These are phyloP conservation scores for Lordiphosa stackelbergi DNA, from an alignment of 1,140 invertebrate species.

Conservation along the genomic window DNA sequence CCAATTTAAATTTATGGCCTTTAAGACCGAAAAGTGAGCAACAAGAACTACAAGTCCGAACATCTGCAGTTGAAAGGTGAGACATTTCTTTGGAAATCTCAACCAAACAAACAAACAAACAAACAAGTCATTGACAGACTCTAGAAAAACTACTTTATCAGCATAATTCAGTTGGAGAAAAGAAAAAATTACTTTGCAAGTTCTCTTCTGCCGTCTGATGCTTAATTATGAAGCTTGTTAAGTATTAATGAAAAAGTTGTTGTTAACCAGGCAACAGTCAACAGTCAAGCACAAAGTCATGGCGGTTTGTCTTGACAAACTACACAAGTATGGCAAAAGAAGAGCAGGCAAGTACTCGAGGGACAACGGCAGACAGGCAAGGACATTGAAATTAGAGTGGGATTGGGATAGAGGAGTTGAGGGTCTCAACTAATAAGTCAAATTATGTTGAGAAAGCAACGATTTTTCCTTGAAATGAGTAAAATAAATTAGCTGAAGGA, in stretches of 20 bases:
- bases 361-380: too few relatives aligned
- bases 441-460: constrained; percentile 4
- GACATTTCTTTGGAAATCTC: constrained; percentile 39
- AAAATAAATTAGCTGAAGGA: not conserved
- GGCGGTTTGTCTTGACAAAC: constrained; percentile 1
- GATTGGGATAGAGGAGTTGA: not conserved
- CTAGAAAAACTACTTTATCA: constrained; percentile 51
- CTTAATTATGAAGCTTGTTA: constrained; percentile 75
- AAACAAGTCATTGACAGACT: constrained; percentile 61
- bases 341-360: not conserved
- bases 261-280: constrained; percentile 58
- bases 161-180: constrained; percentile 33
- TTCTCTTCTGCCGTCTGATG: constrained; percentile 28
- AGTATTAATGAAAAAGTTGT: constrained; percentile 75
- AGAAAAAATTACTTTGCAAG: not conserved
- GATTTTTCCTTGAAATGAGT: constrained; percentile 9
- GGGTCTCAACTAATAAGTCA: constrained; percentile 8
- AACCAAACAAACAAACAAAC: constrained; percentile 36
- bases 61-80: constrained; percentile 61
- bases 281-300: constrained; percentile 31
- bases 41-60: constrained; percentile 14
- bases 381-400: too few relatives aligned
- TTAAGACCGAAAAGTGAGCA: constrained; percentile 48
- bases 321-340: constrained; percentile 4
- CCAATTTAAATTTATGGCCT: constrained; percentile 69